A percentile compares a stretch with the other conserved stretches of the same genome.
phyloP scores from a whole-genome alignment of 2,888 invertebrate species.

The Dicranocentrus wangi region DNA sequence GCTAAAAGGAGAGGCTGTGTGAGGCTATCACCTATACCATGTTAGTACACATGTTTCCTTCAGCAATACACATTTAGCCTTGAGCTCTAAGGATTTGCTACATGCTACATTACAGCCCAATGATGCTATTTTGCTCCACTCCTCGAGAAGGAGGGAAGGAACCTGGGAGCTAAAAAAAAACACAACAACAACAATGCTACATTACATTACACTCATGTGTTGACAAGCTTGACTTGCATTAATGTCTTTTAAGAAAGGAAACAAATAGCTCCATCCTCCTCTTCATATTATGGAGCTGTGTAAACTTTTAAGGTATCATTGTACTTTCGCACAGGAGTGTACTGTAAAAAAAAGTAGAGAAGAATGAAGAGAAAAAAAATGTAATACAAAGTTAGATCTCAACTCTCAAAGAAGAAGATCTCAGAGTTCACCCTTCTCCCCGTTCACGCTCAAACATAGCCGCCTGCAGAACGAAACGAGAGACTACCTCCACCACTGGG shows the following conservation, averaged over 20 bases:
- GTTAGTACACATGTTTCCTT: not conserved
- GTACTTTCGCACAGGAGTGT: no score
- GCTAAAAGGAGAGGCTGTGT: conserved; percentile 3
- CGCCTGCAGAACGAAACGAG: no score
- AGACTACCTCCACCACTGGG: no score
- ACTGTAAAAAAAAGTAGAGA: no score
- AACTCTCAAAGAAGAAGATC: no score
- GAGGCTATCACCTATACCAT: not conserved
- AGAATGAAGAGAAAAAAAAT: no score
- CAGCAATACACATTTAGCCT: conserved; percentile 41
- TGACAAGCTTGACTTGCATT: conserved; percentile 58
- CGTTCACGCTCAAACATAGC: no score
- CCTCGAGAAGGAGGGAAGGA: not conserved
- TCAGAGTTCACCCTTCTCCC: not conserved
- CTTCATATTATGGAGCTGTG: conserved; percentile 16
- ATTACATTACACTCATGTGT: conserved; percentile 58
- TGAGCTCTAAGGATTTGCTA: conserved; percentile 56
- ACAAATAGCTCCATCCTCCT: conserved; percentile 30
- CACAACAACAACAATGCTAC: conserved; percentile 47
- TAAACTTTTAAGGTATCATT: conserved; percentile 25
- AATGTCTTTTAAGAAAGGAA: conserved; percentile 44
- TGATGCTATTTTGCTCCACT: conserved; percentile 40
- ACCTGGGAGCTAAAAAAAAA: no score
- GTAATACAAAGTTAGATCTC: no score
- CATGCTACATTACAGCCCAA: conserved; percentile 35